Evolutionary conservation across 2,113 vertebrate species (phyloP), one percentile per base, ranked within the genome.

Genomic region (Neopipo cinnamomea): DNA sequence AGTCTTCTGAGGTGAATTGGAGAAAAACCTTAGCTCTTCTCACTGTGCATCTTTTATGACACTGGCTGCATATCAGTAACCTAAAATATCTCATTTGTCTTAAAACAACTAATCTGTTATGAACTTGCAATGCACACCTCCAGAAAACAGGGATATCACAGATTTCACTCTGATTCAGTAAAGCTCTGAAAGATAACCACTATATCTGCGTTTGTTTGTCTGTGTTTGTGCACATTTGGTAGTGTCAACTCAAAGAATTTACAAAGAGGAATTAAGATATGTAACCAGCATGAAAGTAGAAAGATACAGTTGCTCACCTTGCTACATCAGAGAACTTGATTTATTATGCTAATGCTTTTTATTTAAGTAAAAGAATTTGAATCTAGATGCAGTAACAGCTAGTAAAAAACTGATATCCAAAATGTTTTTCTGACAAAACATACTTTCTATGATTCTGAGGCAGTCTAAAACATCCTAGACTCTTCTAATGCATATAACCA

Each of bases 111-210:
- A 23, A 55, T 46, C 44, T 63, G 39, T 41, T 12, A 2, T 47
- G 5, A 76, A 39, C 12, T 37, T 78, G 19, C 11, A 89, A 84
- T 0, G 1, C 4, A 37, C 3, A 30, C 0, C 0, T 68, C 7
- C 70, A 82, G 20, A 82, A 89, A 70, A 49, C 13, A 56, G 28
- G 2, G 7, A 37, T 37, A 63, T 24, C 17, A 78, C 8, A 52
- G 24, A 30, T 67, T 75, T 59, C 25, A 50, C 11, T 25, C 10
- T 5, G 20, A 49, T 63, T 58, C 33, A 49, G 28, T 28, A 35
- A 75, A 85, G 11, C 25, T 66, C 47, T 82, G 37, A 9, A 73
- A 73, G 39, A 33, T 77, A 55, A 72, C 19, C 4, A 41, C 12
- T 49, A 0, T 33, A 35, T 52, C n/a, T 33, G 8, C 11, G 35